Evolutionary conservation across 2,113 vertebrate genomes (phyloP).

Genomic region (Numida meleagris): DNA sequence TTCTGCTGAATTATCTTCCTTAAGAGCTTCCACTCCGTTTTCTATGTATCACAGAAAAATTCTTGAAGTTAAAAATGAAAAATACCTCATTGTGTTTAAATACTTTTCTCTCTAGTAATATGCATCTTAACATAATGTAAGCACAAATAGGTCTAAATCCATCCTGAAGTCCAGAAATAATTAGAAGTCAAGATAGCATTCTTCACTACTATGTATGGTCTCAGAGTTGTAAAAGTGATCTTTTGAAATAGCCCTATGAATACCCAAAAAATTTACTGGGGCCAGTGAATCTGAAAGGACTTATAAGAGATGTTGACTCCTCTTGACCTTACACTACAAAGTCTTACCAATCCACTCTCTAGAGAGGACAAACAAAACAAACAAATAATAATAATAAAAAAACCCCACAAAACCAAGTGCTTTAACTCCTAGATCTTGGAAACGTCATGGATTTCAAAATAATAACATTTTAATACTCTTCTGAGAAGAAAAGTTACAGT

Average conservation of each 20-base stretch:
- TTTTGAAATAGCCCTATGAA: not conserved
- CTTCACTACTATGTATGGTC: not conserved
- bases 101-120: slow-evolving; percentile 11
- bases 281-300: not conserved
- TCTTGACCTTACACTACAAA: not conserved
- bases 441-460: not conserved
- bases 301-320: not conserved
- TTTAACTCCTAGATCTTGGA: not conserved
- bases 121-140: slow-evolving; percentile 5
- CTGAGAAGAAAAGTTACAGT: slow-evolving; percentile 20
- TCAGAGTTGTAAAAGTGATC: slow-evolving; percentile 46
- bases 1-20: not conserved
- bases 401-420: not conserved
- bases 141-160: slow-evolving; percentile 7
- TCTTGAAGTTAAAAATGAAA: not conserved
- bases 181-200: not conserved
- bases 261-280: not conserved
- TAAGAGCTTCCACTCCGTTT: not conserved
- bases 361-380: not conserved
- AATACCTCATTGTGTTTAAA: not conserved
- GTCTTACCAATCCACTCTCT: not conserved
- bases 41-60: not conserved
- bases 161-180: slow-evolving; percentile 40
- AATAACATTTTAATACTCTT: not conserved
- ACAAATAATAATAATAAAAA: too few species aligned